Percentiles rank a stretch among this genome's conserved stretches.
Evolutionary conservation across 2,113 vertebrate species (phyloP).

Genomic region (Ciconia boyciana): DNA sequence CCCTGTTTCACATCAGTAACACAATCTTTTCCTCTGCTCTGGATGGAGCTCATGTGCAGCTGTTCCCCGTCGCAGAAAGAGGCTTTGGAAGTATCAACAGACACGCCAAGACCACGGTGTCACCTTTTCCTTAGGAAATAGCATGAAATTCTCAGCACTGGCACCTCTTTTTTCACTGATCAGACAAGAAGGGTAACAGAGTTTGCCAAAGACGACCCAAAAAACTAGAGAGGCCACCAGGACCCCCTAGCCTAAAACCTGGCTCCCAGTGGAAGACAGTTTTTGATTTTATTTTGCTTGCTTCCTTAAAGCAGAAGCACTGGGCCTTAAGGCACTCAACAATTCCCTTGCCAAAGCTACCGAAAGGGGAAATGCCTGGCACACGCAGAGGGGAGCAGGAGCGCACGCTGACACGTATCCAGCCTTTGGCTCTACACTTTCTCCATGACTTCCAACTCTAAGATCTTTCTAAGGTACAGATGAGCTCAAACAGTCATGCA

Average conservation of each 20-base stretch:
- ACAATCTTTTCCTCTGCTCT: background rate
- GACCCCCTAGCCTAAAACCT: background rate
- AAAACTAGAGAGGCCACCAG: background rate
- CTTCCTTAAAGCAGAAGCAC: background rate
- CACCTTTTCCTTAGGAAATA: background rate
- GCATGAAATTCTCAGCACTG: rapidly evolving
- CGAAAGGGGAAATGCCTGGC: background rate
- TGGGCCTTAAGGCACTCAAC: background rate
- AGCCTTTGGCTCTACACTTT: background rate
- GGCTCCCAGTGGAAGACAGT: background rate
- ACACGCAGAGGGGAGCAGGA: background rate
- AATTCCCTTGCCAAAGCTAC: background rate
- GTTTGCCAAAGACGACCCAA: background rate
- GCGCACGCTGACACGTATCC: background rate
- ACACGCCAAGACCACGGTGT: background rate
- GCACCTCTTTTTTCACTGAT: background rate
- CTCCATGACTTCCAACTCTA: background rate
- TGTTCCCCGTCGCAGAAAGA: background rate
- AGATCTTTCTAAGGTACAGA: background rate
- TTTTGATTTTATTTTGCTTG: background rate
- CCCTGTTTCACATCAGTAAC: rapidly evolving
- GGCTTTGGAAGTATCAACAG: background rate
- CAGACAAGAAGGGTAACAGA: background rate
- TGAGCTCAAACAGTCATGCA: background rate
- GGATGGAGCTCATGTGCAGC: background rate